Base-by-base conservation (phyloP, 2,797 vertebrate species). In the Choloepus didactylus region DNA sequence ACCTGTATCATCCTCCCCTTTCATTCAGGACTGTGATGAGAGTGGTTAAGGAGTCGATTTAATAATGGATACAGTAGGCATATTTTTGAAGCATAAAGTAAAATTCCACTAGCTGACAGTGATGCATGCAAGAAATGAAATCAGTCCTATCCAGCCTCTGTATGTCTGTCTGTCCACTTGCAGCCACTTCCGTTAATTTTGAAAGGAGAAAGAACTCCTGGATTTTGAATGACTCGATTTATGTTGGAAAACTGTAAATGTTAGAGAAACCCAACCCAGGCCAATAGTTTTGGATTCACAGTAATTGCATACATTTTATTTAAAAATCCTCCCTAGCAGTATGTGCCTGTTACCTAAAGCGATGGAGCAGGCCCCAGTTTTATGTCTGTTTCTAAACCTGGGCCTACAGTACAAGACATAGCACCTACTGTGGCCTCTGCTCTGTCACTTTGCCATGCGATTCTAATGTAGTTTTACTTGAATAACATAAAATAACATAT, bases 401-500 rank as follows among this genome's bases (percentile, higher is more conserved):
- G 98, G 98, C 99, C 99, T 98, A 95, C 97, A 98, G 98, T 98
- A 96, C 98, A 98, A 98, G 99, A 99, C 99, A 99, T 99, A 99
- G 96, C 98, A 98, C 98, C 98, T 98, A 98, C 99, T 99, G 99
- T 99, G 99, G 99, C 98, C 99, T 99, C 98, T 91, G 98, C 99
- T 99, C 99, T 98, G 99, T 99, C 99, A 99, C 99, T 99, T 98
- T 98, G 98, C 99, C 97, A 98, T 99, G 99, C 98, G 98, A 99
- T 99, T 98, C 99, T 99, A 91, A 98, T 99, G 99, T 99, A 98
- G 99, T 99, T 98, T 99, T 98, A 99, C 98, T 98, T 98, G 99
- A 99, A 99, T 99, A 99, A 99, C 99, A 99, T 99, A 99, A 99
- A 99, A 99, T 99, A 99, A 99, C 99, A 99, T 99, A 99, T 99